Conservation (phyloP, 2,888 invertebrate genomes). For the Drosophila picticornis region DNA sequence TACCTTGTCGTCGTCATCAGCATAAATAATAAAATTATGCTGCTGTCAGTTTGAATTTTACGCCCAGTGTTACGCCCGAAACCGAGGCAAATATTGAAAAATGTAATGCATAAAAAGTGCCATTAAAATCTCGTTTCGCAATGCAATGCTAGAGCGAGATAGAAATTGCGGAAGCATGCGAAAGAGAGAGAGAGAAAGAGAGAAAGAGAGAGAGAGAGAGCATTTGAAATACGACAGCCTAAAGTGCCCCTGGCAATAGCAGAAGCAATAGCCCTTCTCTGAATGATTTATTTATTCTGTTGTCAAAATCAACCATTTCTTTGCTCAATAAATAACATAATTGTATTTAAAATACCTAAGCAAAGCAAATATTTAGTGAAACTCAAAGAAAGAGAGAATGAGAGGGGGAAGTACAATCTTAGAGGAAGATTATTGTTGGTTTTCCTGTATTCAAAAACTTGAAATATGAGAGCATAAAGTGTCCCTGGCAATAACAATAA, state of each 20-base stretch:
- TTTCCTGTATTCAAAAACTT: constrained; percentile 19
- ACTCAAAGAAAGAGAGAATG: background rate
- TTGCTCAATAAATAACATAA: background rate
- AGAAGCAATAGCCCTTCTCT: background rate
- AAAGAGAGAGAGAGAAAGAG: background rate
- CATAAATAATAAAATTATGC: constrained; percentile 79
- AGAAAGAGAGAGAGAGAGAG: constrained; percentile 7
- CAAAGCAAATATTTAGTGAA: too few relatives aligned
- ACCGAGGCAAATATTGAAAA: constrained; percentile 67
- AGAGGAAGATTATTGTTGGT: constrained; percentile 9
- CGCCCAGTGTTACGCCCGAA: constrained; percentile 54
- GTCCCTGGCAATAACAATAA: constrained; percentile 1
- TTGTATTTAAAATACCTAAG: background rate
- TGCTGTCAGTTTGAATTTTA: constrained; percentile 77
- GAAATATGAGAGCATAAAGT: constrained; percentile 17
- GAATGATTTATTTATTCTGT: constrained; percentile 23
- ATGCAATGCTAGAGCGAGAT: constrained; percentile 30
- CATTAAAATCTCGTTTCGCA: constrained; percentile 76
- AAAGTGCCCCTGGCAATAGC: constrained; percentile 18
- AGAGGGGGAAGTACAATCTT: background rate
- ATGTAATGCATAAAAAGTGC: constrained; percentile 58
- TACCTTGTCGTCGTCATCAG: constrained; percentile 61
- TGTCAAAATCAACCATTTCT: constrained; percentile 6
- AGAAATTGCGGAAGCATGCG: background rate
- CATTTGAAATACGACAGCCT: constrained; percentile 25